Evolutionary conservation across 2,888 invertebrate species (phyloP), one percentile per base, ranked within the genome.

Genomic region (Torymus auratus): DNA sequence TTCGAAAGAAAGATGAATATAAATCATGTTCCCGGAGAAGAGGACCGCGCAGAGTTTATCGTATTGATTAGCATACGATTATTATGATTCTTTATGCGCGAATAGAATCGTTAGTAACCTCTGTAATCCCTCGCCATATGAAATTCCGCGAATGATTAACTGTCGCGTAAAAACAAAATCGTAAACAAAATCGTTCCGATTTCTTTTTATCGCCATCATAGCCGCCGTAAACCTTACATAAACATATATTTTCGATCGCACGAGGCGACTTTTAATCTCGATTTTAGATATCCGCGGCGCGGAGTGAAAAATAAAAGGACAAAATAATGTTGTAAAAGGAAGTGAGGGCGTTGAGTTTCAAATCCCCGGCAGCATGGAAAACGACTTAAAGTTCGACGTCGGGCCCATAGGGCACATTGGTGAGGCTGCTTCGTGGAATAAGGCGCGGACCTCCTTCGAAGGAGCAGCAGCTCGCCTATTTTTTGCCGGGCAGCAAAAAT

Each of bases 341-440:
- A 41, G 50, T 28, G 67, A 72, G 41, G 15, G 78, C 68, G 41
- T 79, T 74, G 41, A 80, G 55, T 80, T 80, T 74, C 79, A 80
- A 80, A 80, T 80, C 79, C 79, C 4, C 68, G 70, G 71, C 65
- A 74, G 68, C 69, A 74, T 74, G 74, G 74, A 80, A 78, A 78
- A 73, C 64, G 60, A 80, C 74, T 74, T 69, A 68, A 61, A 56
- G 70, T 52, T 15, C 60, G 62, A 15, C 58, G 28, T 64, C 72
- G 23, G 41, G 41, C 41, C 41, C 41, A 41, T 10, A 41, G 41
- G 7, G 41, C 41, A 41, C 41, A 41, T 41, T 41, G 41, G 41
- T 7, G 41, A 7, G 0, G 5, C 1, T 10, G 41, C 20, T 52
- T 13, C 17, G 15, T 11, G 50, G 41, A 50, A 65, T 65, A 65